Evolutionary conservation across 2,888 invertebrate species (phyloP).

Genomic region (Heterodera filipjevi): DNA sequence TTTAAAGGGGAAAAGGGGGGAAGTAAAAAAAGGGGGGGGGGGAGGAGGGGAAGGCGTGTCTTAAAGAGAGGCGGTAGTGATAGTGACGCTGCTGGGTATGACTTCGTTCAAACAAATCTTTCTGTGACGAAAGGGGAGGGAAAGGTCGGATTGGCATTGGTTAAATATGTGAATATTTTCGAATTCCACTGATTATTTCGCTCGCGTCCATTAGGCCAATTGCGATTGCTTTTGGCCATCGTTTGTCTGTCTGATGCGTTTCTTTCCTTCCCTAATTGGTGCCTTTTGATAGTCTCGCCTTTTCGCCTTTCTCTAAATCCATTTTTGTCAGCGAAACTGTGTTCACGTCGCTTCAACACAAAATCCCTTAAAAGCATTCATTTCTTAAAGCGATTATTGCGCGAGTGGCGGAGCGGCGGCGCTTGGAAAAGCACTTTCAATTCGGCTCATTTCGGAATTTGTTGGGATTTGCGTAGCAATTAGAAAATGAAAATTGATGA

Average conservation of each 20-base stretch:
- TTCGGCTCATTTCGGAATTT: too few species aligned
- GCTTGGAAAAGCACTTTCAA: too few species aligned
- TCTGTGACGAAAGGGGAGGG: not conserved
- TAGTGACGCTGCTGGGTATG: too few species aligned
- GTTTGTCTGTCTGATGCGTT: not conserved
- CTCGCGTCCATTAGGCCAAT: not conserved
- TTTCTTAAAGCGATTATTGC: not conserved
- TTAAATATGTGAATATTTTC: not conserved
- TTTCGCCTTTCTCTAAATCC: not conserved
- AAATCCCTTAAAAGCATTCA: slow-evolving; percentile 12
- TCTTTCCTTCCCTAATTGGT: not conserved
- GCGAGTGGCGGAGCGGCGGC: not conserved
- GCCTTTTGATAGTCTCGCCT: not conserved
- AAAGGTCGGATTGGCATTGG: slow-evolving; percentile 5
- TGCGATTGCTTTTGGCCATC: not conserved
- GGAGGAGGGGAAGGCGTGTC: not conserved
- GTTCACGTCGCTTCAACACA: not conserved
- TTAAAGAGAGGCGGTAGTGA: too few species aligned
- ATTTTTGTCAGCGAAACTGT: not conserved
- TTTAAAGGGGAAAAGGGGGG: not conserved
- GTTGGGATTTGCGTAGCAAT: too few species aligned
- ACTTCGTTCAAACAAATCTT: not conserved
- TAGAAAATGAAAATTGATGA: too few species aligned
- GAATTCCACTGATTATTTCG: not conserved
- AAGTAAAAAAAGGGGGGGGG: not conserved